Percentiles rank a stretch among this genome's conserved stretches.
Evolutionary conservation across 2,797 vertebrate genomes (phyloP).

Genomic region (Graptemys geographica): DNA sequence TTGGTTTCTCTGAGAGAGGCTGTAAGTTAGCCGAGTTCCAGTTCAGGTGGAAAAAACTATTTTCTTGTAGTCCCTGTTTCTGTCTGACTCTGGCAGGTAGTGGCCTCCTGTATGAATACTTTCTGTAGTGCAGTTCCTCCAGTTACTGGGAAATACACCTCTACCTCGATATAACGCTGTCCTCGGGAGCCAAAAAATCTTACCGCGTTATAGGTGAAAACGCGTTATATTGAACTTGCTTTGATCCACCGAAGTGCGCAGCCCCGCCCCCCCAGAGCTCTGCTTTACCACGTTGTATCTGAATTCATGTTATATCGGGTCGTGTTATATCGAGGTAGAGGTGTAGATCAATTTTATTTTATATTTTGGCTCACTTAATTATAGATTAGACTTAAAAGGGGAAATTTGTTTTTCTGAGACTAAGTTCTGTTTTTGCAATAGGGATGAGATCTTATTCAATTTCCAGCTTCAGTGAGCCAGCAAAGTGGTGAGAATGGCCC

Average conservation of each 20-base stretch:
- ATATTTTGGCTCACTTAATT: neutral
- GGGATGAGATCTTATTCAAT: neutral
- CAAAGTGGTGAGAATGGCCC: neutral
- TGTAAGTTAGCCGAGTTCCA: neutral
- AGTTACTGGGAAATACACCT: neutral
- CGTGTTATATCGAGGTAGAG: no score
- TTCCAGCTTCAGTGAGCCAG: neutral
- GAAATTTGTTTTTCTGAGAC: neutral
- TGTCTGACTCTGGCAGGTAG: neutral
- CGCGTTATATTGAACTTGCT: no score
- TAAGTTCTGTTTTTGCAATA: neutral
- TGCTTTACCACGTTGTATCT: no score
- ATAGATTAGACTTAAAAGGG: neutral
- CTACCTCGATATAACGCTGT: no score
- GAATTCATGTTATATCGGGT: no score
- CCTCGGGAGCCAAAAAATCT: no score
- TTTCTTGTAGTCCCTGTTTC: neutral
- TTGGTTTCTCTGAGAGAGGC: neutral
- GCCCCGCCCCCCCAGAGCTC: no score
- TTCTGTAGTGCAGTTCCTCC: neutral
- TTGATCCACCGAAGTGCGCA: no score
- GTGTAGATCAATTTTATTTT: neutral
- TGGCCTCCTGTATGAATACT: neutral
- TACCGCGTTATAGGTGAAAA: no score
- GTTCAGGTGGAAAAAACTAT: neutral